Conservation (phyloP, 1,140 invertebrate genomes). For the Tetranychus urticae region DNA sequence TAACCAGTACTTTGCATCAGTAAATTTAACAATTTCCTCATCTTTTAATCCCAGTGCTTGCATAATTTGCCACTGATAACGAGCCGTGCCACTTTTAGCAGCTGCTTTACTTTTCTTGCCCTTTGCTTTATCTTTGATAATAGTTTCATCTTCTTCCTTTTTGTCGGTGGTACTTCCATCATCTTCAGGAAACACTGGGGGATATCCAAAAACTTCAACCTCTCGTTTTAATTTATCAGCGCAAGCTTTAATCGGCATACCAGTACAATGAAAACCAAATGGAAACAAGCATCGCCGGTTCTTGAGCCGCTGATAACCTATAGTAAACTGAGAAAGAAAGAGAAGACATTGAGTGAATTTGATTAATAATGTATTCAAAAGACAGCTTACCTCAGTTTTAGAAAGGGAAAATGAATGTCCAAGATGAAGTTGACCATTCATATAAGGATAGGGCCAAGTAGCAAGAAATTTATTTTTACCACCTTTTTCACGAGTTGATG, state of each 20-base stretch:
- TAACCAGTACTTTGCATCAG: slow-evolving; percentile 73
- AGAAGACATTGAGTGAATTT: neutral
- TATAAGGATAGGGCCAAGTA: slow-evolving; percentile 96
- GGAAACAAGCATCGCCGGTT: slow-evolving; percentile 85
- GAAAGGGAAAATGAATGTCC: slow-evolving; percentile 93
- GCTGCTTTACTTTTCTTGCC: slow-evolving; percentile 96
- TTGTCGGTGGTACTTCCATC: slow-evolving; percentile 23
- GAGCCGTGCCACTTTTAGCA: slow-evolving; percentile 63
- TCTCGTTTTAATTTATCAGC: slow-evolving; percentile 91
- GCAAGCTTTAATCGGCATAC: slow-evolving; percentile 89
- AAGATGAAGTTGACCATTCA: slow-evolving; percentile 93
- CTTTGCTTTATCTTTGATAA: slow-evolving; percentile 77
- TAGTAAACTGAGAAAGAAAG: slow-evolving; percentile 42
- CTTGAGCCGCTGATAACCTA: slow-evolving; percentile 64
- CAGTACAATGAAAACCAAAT: slow-evolving; percentile 96
- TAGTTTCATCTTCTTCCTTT: slow-evolving; percentile 26
- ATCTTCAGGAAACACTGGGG: slow-evolving; percentile 59
- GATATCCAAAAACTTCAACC: slow-evolving; percentile 71
- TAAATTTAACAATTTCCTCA: slow-evolving; percentile 77
- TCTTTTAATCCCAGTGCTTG: slow-evolving; percentile 62
- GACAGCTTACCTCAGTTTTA: slow-evolving; percentile 53
- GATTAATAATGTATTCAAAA: neutral
- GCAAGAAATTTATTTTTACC: slow-evolving; percentile 61
- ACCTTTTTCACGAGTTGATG: neutral
- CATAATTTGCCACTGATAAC: slow-evolving; percentile 99